Percentiles rank a stretch among this genome's conserved stretches.
phyloP scores from a whole-genome alignment of 2,113 vertebrate species.

The Caloenas nicobarica region DNA sequence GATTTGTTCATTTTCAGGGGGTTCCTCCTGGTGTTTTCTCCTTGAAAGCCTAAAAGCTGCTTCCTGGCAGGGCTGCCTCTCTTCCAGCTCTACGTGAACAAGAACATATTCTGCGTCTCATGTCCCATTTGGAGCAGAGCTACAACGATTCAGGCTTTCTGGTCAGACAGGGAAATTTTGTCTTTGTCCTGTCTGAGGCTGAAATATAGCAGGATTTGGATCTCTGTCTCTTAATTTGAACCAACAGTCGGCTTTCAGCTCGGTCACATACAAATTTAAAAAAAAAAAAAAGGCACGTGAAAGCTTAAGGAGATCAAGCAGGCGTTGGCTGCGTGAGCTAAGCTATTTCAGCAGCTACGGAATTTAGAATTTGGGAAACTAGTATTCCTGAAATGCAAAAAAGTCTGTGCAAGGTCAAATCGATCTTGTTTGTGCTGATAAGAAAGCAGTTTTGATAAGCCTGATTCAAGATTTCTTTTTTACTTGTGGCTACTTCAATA shows the following conservation, averaged over 20 bases:
- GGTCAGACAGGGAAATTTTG: not conserved
- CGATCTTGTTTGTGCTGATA: not conserved
- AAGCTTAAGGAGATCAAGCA: not conserved
- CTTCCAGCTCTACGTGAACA: fast-evolving
- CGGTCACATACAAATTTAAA: not conserved
- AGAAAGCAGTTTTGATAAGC: not conserved
- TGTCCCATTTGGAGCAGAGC: not conserved
- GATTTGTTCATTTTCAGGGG: not conserved
- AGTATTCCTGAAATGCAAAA: not conserved
- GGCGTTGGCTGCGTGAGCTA: not conserved
- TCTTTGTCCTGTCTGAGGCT: not conserved
- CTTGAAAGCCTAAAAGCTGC: not conserved
- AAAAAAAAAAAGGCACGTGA: not conserved
- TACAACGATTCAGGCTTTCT: not conserved
- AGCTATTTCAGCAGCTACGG: not conserved
- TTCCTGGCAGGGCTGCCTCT: not conserved
- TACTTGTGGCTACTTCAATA: not conserved
- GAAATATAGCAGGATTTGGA: not conserved
- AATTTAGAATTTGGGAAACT: not conserved
- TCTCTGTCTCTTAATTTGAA: not conserved
- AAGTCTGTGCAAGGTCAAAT: not conserved
- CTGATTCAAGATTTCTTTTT: not conserved
- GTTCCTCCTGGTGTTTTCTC: not conserved
- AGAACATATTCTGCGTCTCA: not conserved
- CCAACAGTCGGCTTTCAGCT: not conserved